phyloP scores from a whole-genome alignment of 2,797 vertebrate genomes.

The Manis javanica region DNA sequence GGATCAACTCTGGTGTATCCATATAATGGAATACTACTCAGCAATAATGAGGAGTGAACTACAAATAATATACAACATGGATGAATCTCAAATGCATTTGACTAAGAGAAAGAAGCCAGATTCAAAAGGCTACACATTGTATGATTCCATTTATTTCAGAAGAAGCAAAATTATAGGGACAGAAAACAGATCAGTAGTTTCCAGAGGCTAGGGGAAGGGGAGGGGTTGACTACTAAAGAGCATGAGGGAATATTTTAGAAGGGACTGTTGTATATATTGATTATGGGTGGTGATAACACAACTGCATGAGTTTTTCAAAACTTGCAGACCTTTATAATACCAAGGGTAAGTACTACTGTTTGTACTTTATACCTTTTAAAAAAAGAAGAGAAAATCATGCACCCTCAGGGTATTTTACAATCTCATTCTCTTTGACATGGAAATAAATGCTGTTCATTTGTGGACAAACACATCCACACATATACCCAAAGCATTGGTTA shows the following conservation, averaged over 20 bases:
- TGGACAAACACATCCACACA: not conserved
- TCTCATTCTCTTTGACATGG: not conserved
- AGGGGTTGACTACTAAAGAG: not conserved
- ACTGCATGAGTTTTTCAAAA: not conserved
- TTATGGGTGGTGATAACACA: not conserved
- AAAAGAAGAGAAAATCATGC: not conserved
- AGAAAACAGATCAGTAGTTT: not conserved
- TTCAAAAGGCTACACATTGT: not conserved
- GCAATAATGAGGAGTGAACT: not conserved
- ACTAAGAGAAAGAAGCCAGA: constrained; percentile 1
- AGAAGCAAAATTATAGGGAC: not conserved
- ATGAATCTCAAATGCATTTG: not conserved
- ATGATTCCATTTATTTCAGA: not conserved
- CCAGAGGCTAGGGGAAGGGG: not conserved
- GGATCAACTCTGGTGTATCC: not conserved
- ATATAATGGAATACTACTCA: not conserved
- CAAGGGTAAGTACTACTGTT: not conserved
- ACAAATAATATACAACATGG: not conserved
- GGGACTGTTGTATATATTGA: not conserved
- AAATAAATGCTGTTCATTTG: not conserved
- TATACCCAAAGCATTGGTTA: not conserved
- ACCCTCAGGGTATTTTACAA: not conserved
- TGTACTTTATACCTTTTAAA: not conserved
- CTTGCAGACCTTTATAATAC: not conserved
- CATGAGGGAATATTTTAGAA: not conserved